Conservation (phyloP, 2,888 invertebrate species). For the Imbricaverruca yamaguchii region DNA sequence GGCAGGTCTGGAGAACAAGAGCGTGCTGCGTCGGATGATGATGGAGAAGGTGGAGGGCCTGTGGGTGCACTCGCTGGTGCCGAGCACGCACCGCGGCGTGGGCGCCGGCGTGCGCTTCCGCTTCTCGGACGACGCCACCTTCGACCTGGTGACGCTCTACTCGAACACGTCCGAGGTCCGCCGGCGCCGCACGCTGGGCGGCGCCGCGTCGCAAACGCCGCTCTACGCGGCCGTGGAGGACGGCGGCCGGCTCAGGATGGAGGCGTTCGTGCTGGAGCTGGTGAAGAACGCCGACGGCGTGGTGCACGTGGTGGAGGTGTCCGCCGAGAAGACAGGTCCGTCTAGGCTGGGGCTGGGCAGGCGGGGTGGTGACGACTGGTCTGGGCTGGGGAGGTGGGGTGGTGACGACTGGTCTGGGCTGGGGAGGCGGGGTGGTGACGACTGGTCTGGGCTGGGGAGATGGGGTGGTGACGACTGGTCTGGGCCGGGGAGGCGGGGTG, state of each 20-base stretch:
- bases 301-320: conserved; percentile 4
- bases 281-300: neutral
- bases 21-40: conserved; percentile 7
- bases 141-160: conserved; percentile 6
- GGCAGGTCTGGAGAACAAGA: conserved; percentile 16
- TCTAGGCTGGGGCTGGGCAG: neutral
- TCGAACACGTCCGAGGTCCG: conserved; percentile 10
- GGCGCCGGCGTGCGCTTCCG: conserved; percentile 14
- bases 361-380: no score
- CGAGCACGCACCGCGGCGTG: neutral
- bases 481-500: no score
- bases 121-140: neutral
- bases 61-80: conserved; percentile 1
- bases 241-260: neutral
- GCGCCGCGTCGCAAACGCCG: neutral
- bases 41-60: conserved; percentile 12
- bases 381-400: neutral
- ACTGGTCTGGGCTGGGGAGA: neutral
- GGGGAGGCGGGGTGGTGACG: neutral
- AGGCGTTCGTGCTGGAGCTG: neutral
- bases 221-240: neutral
- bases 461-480: no score
- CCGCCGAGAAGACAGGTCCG: neutral
- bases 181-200: neutral
- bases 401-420: neutral